Base-by-base conservation (phyloP, 1,140 invertebrate genomes). In the Pollicipes pollicipes region DNA sequence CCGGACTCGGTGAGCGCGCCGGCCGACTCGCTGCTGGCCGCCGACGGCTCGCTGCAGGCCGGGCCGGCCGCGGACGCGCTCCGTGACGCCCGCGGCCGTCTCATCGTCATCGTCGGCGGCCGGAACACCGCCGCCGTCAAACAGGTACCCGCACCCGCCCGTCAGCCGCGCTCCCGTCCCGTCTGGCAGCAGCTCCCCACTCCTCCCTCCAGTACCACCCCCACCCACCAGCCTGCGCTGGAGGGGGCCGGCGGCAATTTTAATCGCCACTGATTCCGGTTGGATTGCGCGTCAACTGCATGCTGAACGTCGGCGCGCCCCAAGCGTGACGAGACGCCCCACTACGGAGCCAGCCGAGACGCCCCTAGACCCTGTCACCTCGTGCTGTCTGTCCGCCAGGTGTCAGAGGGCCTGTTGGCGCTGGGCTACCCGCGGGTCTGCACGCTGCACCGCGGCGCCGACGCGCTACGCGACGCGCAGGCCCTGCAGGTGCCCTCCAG, bases 381-480 rank as follows among this genome's bases (percentile, higher is more conserved):
- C 66, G 70, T n/a, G 70, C 73, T 66, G 6, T 72, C 73, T 28
- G 71, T 72, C 63, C 77, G 80, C 71, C 77, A 84, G 82, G 83
- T 84, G 80, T 82, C 83, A 3, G 80, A 81, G 74, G 76, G 77
- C 45, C 76, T 84, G n/a, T 75, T 84, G n/a, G 70, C 77, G 28
- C 73, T 83, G 30, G 80, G 80, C 68, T 83, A 80, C 74, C 77
- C 78, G 24, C 77, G 79, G 75, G 81, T 84, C 0, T 84, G 83
- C 76, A 79, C 81, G 6, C 75, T 85, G 26, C 82, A 84, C 75
- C 80, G 82, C 73, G 84, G 84, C 28, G 81, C 84, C 68, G 84
- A 85, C 76, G 81, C 82, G 45, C 45, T 58, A 10, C 13, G 45
- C 2, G 45, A 58, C 13, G 45, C 45, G 45, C 45, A 58, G 45